These are phyloP conservation scores for Heteronetta atricapilla DNA, from an alignment of 2,113 vertebrate genomes.

Conservation along the genomic window DNA sequence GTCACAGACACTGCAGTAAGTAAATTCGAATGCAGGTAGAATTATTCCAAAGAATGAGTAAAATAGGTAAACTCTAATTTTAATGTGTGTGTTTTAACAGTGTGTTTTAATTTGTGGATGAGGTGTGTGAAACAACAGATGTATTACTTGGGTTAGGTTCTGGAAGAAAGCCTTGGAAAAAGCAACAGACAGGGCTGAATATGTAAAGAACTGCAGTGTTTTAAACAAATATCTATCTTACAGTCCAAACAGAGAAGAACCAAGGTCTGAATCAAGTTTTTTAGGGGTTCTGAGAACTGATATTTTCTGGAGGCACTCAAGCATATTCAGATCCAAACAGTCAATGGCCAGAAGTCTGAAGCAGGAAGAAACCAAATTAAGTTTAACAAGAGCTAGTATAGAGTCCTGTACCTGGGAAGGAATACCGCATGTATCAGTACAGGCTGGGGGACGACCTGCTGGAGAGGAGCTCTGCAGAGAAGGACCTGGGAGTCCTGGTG, in stretches of 20 bases:
- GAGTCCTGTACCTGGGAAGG: too few species aligned
- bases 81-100: too few species aligned
- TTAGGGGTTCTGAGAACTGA: background rate
- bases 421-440: too few species aligned
- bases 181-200: background rate
- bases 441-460: too few species aligned
- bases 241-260: background rate
- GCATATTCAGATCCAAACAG: background rate
- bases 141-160: background rate
- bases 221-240: background rate
- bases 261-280: background rate
- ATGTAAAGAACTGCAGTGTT: background rate
- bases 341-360: rapidly evolving
- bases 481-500: too few species aligned
- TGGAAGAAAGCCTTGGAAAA: background rate
- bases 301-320: background rate
- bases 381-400: too few species aligned
- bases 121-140: background rate
- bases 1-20: background rate
- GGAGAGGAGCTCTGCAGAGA: too few species aligned
- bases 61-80: background rate
- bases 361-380: too few species aligned
- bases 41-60: background rate
- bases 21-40: background rate
- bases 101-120: background rate